Evolutionary conservation across 2,113 vertebrate species (phyloP).

Genomic region (Lynx canadensis): DNA sequence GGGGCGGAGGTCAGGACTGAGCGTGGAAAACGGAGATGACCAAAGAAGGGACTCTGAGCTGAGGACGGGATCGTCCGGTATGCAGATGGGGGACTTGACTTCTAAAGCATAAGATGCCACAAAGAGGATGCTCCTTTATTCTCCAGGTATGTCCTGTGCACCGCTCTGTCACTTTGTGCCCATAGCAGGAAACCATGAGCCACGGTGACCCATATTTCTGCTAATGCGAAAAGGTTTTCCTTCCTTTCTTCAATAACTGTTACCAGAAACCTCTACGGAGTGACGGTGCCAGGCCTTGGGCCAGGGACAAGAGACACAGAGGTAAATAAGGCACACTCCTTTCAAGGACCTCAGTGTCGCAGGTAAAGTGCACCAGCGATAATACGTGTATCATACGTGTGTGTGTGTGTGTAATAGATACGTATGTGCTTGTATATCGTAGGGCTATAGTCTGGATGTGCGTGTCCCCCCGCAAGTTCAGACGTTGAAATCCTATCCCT

Average conservation of each 20-base stretch:
- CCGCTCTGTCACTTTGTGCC: background rate
- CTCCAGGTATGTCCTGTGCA: background rate
- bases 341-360: background rate
- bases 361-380: background rate
- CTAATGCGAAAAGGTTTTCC: background rate
- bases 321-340: background rate
- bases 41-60: background rate
- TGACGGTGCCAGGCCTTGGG: background rate
- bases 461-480: background rate
- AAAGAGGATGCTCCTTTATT: accelerated
- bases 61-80: background rate
- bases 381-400: background rate
- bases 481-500: background rate
- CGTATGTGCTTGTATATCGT: background rate
- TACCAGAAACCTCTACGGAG: background rate
- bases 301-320: background rate
- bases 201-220: background rate
- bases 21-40: background rate
- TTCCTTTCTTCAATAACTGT: background rate
- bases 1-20: background rate
- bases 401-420: background rate
- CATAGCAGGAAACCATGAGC: background rate
- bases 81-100: background rate
- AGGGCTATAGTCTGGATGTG: background rate
- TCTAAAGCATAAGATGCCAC: too few species aligned